phyloP scores from a whole-genome alignment of 2,888 invertebrate species.

The Tubulanus polymorphus region DNA sequence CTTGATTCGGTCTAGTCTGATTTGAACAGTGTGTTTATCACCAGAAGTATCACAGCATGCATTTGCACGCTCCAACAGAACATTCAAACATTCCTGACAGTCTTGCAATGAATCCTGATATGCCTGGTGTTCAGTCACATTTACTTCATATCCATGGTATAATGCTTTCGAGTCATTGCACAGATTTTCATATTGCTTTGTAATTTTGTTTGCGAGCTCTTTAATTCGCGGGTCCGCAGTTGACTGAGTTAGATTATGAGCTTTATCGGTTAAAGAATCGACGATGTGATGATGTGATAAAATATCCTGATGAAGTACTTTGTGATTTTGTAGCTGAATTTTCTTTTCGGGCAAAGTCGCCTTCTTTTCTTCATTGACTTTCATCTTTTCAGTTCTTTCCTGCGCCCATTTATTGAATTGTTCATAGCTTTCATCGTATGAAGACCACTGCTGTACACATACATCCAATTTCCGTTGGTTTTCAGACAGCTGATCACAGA shows the following conservation, averaged over 20 bases:
- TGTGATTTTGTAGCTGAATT: slow-evolving; percentile 78
- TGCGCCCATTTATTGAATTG: slow-evolving; percentile 75
- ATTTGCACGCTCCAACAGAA: slow-evolving; percentile 36
- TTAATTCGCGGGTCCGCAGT: slow-evolving; percentile 35
- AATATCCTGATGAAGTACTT: slow-evolving; percentile 77
- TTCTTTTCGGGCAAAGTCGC: slow-evolving; percentile 88
- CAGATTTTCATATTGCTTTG: slow-evolving; percentile 35
- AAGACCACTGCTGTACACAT: slow-evolving; percentile 87
- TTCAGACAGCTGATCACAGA: slow-evolving; percentile 67
- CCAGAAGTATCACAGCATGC: slow-evolving; percentile 58
- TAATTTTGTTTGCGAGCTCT: slow-evolving; percentile 38
- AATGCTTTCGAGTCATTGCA: slow-evolving; percentile 60
- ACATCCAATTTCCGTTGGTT: slow-evolving; percentile 77
- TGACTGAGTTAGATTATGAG: slow-evolving; percentile 62
- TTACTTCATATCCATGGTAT: slow-evolving; percentile 76
- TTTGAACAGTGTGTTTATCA: slow-evolving; percentile 61
- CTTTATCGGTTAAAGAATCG: slow-evolving; percentile 73
- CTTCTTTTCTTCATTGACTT: slow-evolving; percentile 74
- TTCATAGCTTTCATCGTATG: slow-evolving; percentile 82
- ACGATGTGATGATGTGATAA: slow-evolving; percentile 80
- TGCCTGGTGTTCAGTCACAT: slow-evolving; percentile 79
- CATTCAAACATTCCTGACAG: slow-evolving; percentile 74
- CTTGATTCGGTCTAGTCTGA: slow-evolving; percentile 49
- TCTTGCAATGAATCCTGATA: slow-evolving; percentile 71
- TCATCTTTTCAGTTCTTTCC: slow-evolving; percentile 69